phyloP scores from a whole-genome alignment of 2,113 vertebrate genomes.

The Echinops telfairi region DNA sequence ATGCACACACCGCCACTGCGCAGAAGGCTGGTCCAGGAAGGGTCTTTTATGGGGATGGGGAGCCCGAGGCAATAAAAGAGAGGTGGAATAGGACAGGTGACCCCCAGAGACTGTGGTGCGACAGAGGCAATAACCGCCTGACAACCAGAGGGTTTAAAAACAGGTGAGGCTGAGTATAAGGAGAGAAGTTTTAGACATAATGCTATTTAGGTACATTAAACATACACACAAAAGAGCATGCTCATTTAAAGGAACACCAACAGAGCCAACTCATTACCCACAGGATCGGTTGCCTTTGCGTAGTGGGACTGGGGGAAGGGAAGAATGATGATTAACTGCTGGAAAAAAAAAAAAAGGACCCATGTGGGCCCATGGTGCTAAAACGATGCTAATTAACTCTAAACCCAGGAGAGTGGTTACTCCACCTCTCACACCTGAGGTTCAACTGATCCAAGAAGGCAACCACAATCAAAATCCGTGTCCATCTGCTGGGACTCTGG shows the following conservation, averaged over 20 bases:
- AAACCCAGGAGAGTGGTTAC: too few species aligned
- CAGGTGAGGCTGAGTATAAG: neutral
- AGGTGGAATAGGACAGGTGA: neutral
- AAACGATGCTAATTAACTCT: neutral
- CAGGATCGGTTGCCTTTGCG: neutral
- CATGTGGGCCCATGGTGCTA: neutral
- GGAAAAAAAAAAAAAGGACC: neutral
- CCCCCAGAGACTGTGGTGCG: neutral
- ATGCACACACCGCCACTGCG: neutral
- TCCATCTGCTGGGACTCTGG: neutral
- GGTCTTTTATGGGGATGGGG: neutral
- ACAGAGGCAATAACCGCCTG: neutral
- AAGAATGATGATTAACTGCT: neutral
- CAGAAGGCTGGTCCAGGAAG: neutral
- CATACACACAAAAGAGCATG: neutral
- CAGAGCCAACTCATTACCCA: neutral
- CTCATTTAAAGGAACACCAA: neutral
- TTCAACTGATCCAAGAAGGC: neutral
- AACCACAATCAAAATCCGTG: neutral
- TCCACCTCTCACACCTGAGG: neutral
- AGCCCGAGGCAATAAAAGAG: neutral
- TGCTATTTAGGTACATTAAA: neutral
- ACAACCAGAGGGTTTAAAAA: neutral
- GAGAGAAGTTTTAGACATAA: neutral
- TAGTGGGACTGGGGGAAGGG: too few species aligned